phyloP scores from a whole-genome alignment of 2,888 invertebrate genomes.

The Drosophila monieri region DNA sequence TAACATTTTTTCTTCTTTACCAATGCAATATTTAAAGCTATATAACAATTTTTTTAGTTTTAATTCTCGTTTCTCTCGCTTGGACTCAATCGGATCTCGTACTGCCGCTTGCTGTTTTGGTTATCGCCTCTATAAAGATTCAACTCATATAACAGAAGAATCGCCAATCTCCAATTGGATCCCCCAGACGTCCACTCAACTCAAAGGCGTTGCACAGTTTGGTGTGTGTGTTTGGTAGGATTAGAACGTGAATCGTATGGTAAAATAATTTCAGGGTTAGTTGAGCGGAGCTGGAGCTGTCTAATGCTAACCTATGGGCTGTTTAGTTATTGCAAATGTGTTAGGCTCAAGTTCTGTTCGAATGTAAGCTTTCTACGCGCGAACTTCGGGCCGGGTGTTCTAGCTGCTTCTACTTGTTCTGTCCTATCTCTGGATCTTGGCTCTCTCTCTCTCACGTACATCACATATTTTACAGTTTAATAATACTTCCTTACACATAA shows the following conservation, averaged over 20 bases:
- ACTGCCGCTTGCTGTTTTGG: conserved; percentile 17
- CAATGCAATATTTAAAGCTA: conserved; percentile 70
- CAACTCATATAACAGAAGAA: conserved; percentile 22
- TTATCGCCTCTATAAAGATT: conserved; percentile 20
- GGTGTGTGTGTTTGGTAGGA: not conserved
- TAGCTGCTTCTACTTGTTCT: conserved; percentile 17
- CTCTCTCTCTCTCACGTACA: conserved; percentile 29
- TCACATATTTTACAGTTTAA: conserved; percentile 81
- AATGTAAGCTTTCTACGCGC: conserved; percentile 3
- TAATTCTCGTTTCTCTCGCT: conserved; percentile 30
- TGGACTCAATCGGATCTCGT: conserved; percentile 34
- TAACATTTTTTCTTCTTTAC: conserved; percentile 27
- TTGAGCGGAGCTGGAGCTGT: conserved; percentile 13
- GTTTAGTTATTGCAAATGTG: conserved; percentile 36
- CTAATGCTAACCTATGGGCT: conserved; percentile 7
- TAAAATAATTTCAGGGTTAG: conserved; percentile 32
- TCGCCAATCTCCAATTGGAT: not conserved
- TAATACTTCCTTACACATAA: conserved; percentile 80
- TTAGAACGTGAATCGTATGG: conserved; percentile 20
- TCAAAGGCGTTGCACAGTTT: conserved; percentile 5
- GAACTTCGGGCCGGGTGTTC: conserved; percentile 26
- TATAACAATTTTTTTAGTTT: conserved; percentile 62
- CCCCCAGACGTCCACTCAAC: conserved; percentile 16
- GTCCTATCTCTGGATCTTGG: conserved; percentile 20
- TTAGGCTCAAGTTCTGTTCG: conserved; percentile 19